A percentile compares a stretch with the other conserved stretches of the same genome.
phyloP scores from a whole-genome alignment of 2,113 vertebrate genomes.

The Pterocles burchelli region DNA sequence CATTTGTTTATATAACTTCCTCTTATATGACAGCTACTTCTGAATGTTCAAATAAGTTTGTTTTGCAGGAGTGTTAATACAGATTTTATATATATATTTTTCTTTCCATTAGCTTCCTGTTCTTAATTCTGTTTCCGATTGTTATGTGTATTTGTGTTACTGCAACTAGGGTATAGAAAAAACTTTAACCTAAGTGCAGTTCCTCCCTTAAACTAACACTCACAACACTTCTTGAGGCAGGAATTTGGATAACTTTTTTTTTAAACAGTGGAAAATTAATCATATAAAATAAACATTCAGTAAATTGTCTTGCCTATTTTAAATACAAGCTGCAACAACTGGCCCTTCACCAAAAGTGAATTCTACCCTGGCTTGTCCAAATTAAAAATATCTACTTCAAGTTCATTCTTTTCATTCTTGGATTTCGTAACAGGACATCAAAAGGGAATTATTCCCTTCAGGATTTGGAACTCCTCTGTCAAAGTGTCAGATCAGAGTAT shows the following conservation, averaged over 20 bases:
- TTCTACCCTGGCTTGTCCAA: neutral
- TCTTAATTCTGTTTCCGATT: neutral
- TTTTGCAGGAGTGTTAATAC: neutral
- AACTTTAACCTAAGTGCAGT: neutral
- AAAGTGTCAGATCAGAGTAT: neutral
- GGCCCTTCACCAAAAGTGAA: neutral
- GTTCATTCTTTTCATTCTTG: neutral
- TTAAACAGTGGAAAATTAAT: neutral
- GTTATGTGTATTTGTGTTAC: neutral
- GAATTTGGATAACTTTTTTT: neutral
- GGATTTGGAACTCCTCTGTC: neutral
- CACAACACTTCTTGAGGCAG: neutral
- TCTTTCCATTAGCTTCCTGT: neutral
- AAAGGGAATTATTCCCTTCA: neutral
- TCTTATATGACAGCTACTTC: neutral
- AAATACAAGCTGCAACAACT: neutral
- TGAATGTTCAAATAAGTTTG: neutral
- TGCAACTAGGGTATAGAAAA: neutral
- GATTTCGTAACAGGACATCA: neutral
- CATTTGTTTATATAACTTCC: neutral
- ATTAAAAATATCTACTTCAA: neutral
- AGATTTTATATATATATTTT: neutral
- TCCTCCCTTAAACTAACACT: neutral
- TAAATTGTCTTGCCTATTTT: neutral
- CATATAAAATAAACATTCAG: neutral